Percentiles rank a stretch among this genome's conserved stretches.
phyloP scores from a whole-genome alignment of 2,888 invertebrate genomes.

The Caenorhabditis zanzibari region DNA sequence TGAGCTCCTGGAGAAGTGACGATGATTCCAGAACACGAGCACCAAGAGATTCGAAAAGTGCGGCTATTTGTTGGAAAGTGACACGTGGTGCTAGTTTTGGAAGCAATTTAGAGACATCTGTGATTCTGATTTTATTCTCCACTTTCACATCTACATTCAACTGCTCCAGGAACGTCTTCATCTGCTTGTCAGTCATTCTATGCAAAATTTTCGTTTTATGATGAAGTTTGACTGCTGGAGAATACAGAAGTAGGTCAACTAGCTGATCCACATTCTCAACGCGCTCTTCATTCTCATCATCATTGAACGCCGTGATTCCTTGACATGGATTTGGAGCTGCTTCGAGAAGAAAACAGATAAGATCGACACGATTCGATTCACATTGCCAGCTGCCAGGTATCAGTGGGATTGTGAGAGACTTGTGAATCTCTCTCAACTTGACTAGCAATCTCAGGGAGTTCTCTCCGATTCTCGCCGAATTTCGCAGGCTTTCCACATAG shows the following conservation, averaged over 20 bases:
- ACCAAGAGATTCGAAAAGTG: constrained; percentile 25
- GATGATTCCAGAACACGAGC: constrained; percentile 28
- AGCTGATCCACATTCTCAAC: constrained; percentile 35
- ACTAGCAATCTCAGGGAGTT: constrained; percentile 38
- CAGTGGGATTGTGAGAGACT: constrained; percentile 23
- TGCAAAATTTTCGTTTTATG: constrained; percentile 37
- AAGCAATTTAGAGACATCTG: constrained; percentile 16
- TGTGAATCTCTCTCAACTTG: constrained; percentile 28
- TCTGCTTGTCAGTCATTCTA: constrained; percentile 20
- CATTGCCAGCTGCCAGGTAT: constrained; percentile 30
- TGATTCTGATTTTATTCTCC: constrained; percentile 15
- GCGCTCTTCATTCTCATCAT: constrained; percentile 13
- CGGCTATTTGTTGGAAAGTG: constrained; percentile 7
- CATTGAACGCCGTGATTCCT: constrained; percentile 22
- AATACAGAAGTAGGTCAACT: constrained; percentile 37
- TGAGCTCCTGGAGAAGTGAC: constrained; percentile 33
- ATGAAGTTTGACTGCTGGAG: constrained; percentile 29
- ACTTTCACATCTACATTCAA: constrained; percentile 38
- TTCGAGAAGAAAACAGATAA: constrained; percentile 38
- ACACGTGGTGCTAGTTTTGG: constrained; percentile 3
- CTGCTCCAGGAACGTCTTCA: constrained; percentile 30
- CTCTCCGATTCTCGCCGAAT: constrained; percentile 16
- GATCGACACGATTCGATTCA: constrained; percentile 52
- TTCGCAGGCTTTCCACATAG: constrained; percentile 31
- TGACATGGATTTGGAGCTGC: constrained; percentile 2